Percentiles rank a stretch among this genome's conserved stretches.
phyloP scores from a whole-genome alignment of 2,888 invertebrate species.

The Erebia palarica region DNA sequence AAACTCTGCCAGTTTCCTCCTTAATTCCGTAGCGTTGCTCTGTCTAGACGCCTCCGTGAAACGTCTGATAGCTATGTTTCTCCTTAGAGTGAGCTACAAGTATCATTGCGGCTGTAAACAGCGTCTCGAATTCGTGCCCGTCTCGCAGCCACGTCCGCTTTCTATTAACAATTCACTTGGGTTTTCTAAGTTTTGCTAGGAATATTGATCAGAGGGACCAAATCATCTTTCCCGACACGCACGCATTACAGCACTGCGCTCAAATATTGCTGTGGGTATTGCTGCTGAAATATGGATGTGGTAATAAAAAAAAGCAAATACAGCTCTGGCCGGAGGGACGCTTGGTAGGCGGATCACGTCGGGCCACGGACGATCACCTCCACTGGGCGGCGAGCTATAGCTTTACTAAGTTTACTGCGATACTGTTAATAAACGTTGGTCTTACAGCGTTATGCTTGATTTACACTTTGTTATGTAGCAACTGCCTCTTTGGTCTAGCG shows the following conservation, averaged over 20 bases:
- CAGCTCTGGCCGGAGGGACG: slow-evolving; percentile 60
- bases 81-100: no score
- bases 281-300: slow-evolving; percentile 77
- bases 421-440: neutral
- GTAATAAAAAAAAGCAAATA: slow-evolving; percentile 77
- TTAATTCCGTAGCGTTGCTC: no score
- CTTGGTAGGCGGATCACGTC: slow-evolving; percentile 68
- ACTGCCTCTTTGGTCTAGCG: no score
- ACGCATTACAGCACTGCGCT: slow-evolving; percentile 71
- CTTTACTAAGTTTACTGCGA: slow-evolving; percentile 43
- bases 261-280: slow-evolving; percentile 72
- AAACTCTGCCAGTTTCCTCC: no score
- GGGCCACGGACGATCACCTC: slow-evolving; percentile 49
- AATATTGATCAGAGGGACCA: slow-evolving; percentile 57
- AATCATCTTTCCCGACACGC: slow-evolving; percentile 72
- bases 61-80: no score
- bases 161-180: slow-evolving; percentile 57
- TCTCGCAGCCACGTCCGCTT: slow-evolving; percentile 27
- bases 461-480: no score
- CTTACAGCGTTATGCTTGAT: neutral
- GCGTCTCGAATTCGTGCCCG: slow-evolving; percentile 11
- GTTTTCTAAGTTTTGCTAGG: slow-evolving; percentile 46
- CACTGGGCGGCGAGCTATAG: slow-evolving; percentile 35
- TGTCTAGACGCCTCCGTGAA: no score
- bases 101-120: neutral